Evolutionary conservation across 1,140 invertebrate genomes (phyloP), one percentile per base, ranked within the genome.

Genomic region (Colletes latitarsis): DNA sequence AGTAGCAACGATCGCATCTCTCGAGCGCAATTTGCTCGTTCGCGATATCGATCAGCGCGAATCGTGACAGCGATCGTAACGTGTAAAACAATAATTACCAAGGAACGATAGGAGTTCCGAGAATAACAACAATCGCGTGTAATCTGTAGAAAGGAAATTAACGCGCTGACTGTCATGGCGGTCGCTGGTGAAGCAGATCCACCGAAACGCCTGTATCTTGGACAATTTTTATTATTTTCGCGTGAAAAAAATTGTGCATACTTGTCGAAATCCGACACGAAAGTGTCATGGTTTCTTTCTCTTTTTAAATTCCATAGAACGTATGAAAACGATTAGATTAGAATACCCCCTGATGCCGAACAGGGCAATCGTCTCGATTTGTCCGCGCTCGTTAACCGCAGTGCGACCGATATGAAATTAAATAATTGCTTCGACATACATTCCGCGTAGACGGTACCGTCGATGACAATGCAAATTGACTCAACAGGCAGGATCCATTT

Each of bases 351-450:
- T 41, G 0, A 0, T 14, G 12, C 63, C 58, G 53, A 76, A 82
- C 41, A 55, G n/a, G 60, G 43, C 55, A 66, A 62, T 17, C 52
- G 49, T 52, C 67, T 64, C 30, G 76, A 78, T 30, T 67, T 58
- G 76, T 53, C 46, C 14, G 46, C 53, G 17, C 64, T 68, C 60
- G 43, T 82, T 79, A 43, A 49, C 63, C 6, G 10, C 55, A 30
- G 17, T 19, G n/a, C 41, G 6, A 57, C 15, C 30, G 43, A 79
- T 46, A 63, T 62, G 52, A 69, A 76, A 84, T 77, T 68, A 85
- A 84, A 85, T 84, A 84, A 84, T 84, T 71, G 76, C 76, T 82
- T 62, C 75, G 69, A 75, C 76, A 82, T 67, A 74, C 17, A 80
- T 80, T 75, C 72, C 78, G 46, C 43, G 43, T 53, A 10, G 67